Base-by-base conservation (phyloP, 2,797 vertebrate species). In the Carapus acus region DNA sequence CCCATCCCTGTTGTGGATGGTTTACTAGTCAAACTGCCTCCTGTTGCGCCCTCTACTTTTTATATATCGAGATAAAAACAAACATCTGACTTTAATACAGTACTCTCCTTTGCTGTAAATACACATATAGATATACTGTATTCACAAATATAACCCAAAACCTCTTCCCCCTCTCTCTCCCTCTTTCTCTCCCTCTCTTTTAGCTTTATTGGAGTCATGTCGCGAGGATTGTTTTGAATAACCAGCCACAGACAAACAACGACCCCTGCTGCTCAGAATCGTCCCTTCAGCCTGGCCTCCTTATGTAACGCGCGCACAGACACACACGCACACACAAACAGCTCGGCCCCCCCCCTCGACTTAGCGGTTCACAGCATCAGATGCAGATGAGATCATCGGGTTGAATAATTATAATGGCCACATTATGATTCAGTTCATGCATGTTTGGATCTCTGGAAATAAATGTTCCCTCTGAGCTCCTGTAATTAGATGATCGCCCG, bases 371-470 rank as follows among this genome's bases (percentile, higher is more conserved):
- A 18, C 55, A 54, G 43, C 65, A 44, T 58, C 52, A 62, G 29
- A 69, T 69, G 67, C 54, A 72, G 71, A 71, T 62, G 46, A 74
- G 58, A 65, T 41, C 38, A 20, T 16, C 6, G 23, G 17, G 49
- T 56, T 42, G 39, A 23, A 8, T 72, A 41, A 58, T 52, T 51
- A 65, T 65, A 78, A 80, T 71, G 53, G 66, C 40, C 73, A 54
- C 67, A 65, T 79, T 67, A 73, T 65, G 53, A 79, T 80, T 76
- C 71, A 49, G 22, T 51, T 63, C 53, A 47, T 61, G 67, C 69
- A 58, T 66, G 65, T 69, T 62, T 63, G 49, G 24, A 48, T 67
- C 63, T 27, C 54, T 22, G 6, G 51, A 49, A 62, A 71, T 74
- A 71, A 77, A 78, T 81, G 65, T 76, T 71, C 54, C 63, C 29